phyloP scores from a whole-genome alignment of 1,140 invertebrate species.

The Hyles euphorbiae region DNA sequence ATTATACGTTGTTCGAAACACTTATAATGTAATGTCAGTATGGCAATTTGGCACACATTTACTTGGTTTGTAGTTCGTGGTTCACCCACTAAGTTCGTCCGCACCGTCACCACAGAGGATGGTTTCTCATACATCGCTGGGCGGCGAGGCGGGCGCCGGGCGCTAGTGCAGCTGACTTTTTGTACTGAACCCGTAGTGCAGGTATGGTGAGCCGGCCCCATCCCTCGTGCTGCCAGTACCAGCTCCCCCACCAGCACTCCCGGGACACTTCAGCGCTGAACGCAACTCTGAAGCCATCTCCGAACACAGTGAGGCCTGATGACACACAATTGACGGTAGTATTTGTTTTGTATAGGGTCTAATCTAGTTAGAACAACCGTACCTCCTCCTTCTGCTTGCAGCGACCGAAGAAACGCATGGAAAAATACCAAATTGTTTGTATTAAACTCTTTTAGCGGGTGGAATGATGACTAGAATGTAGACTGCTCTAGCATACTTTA shows the following conservation, averaged over 20 bases:
- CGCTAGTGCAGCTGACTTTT: constrained; percentile 77
- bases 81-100: too few species aligned
- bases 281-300: constrained; percentile 83
- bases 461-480: too few species aligned
- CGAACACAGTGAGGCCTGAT: constrained; percentile 80
- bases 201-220: constrained; percentile 73
- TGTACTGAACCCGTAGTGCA: constrained; percentile 78
- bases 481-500: too few species aligned
- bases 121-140: constrained; percentile 61
- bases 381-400: constrained; percentile 58
- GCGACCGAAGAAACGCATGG: constrained; percentile 21
- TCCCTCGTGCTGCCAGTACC: constrained; percentile 49
- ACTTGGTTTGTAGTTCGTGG: too few species aligned
- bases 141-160: constrained; percentile 48
- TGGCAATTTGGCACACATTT: too few species aligned
- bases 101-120: too few species aligned
- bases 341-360: background rate
- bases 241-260: constrained; percentile 74
- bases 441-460: background rate
- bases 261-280: constrained; percentile 80
- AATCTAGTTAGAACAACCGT: constrained; percentile 34
- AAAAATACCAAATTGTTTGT: constrained; percentile 19
- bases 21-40: too few species aligned
- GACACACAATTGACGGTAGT: constrained; percentile 31
- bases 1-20: too few species aligned